phyloP scores from a whole-genome alignment of 2,113 vertebrate genomes.

The Cathartes aura region DNA sequence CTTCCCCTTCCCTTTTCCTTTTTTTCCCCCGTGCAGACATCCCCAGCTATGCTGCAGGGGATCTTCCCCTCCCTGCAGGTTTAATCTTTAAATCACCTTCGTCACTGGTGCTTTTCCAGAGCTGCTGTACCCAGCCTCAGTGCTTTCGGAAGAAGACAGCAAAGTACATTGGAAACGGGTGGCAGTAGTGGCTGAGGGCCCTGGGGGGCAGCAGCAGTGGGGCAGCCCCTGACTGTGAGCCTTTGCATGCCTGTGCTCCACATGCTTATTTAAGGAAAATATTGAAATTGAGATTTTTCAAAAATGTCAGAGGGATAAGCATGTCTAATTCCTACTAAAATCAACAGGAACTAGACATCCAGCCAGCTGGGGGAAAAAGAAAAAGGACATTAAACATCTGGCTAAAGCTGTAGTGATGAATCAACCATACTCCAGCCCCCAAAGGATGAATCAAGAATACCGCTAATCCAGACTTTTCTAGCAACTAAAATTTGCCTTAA shows the following conservation, averaged over 20 bases:
- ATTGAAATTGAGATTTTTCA: neutral
- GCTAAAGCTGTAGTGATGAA: neutral
- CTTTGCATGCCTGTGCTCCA: neutral
- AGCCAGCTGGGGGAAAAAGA: neutral
- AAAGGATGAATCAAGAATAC: neutral
- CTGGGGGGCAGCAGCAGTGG: neutral
- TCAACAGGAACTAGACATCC: neutral
- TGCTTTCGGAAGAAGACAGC: neutral
- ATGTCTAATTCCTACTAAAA: neutral
- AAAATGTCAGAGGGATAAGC: neutral
- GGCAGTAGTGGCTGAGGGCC: neutral
- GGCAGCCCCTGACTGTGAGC: neutral
- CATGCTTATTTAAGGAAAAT: neutral
- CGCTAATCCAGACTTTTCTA: neutral
- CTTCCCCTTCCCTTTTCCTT: neutral
- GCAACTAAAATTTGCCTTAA: neutral
- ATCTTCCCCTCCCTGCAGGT: neutral
- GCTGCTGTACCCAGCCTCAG: neutral
- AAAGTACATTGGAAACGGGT: neutral
- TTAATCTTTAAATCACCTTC: neutral
- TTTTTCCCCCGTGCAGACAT: rapidly evolving
- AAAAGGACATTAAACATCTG: neutral
- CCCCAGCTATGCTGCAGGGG: neutral
- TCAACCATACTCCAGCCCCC: neutral
- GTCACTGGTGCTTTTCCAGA: neutral